phyloP scores from a whole-genome alignment of 2,113 vertebrate genomes.

The Percopsis transmontana region DNA sequence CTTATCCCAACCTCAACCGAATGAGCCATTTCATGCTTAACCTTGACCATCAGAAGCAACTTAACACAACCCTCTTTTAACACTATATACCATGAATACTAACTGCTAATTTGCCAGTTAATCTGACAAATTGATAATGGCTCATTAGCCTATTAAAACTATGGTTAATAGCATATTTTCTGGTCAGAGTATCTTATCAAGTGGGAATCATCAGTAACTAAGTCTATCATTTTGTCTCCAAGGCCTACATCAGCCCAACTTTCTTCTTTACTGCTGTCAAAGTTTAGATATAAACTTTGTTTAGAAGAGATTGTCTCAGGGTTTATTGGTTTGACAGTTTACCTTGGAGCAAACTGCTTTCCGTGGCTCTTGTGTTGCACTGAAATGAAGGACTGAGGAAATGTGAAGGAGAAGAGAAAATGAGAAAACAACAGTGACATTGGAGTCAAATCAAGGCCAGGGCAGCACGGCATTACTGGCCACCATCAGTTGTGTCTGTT shows the following conservation, averaged over 20 bases:
- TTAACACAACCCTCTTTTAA: too few relatives aligned
- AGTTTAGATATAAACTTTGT: neutral
- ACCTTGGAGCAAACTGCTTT: conserved; percentile 42
- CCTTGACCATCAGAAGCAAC: too few relatives aligned
- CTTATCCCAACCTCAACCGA: too few relatives aligned
- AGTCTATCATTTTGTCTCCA: too few relatives aligned
- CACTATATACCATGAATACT: too few relatives aligned
- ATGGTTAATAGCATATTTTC: too few relatives aligned
- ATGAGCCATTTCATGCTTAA: too few relatives aligned
- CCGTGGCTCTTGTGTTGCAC: conserved; percentile 2
- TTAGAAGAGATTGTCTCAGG: conserved; percentile 19
- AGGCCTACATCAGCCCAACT: conserved; percentile 3
- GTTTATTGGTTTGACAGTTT: conserved; percentile 29
- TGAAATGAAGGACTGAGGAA: conserved; percentile 5
- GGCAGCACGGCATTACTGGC: neutral
- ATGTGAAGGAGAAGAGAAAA: conserved; percentile 7
- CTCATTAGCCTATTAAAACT: too few relatives aligned
- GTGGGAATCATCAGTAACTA: too few relatives aligned
- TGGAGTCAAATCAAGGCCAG: conserved; percentile 14
- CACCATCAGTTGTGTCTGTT: conserved; percentile 5
- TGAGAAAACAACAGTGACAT: neutral
- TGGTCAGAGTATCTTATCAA: too few relatives aligned
- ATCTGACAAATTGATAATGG: too few relatives aligned
- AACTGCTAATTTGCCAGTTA: too few relatives aligned
- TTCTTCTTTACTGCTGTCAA: neutral